Conservation (phyloP, 2,113 vertebrate genomes). For the Macquaria ambigua region DNA sequence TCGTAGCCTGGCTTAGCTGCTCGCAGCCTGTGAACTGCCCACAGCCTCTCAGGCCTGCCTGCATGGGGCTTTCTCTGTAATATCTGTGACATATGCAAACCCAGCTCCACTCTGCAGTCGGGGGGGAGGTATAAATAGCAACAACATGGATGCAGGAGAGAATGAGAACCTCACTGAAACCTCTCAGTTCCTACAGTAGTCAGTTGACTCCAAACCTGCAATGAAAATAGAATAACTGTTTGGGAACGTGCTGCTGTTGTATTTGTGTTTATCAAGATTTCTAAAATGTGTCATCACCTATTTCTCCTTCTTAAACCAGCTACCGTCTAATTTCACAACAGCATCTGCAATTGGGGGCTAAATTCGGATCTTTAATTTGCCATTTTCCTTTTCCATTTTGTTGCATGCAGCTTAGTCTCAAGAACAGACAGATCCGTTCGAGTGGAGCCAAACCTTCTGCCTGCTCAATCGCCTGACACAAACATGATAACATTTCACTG, state of each 20-base stretch:
- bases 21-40: constrained; percentile 59
- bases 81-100: constrained; percentile 74
- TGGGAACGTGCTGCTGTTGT: background rate
- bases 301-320: constrained; percentile 38
- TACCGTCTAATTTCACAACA: constrained; percentile 39
- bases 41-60: constrained; percentile 57
- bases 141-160: constrained; percentile 56
- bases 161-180: constrained; percentile 53
- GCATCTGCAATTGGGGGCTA: constrained; percentile 43
- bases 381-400: constrained; percentile 43
- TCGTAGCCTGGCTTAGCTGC: constrained; percentile 61
- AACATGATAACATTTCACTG: constrained; percentile 73
- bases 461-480: constrained; percentile 70
- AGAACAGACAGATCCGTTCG: constrained; percentile 54
- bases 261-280: constrained; percentile 49
- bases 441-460: constrained; percentile 71
- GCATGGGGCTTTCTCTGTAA: constrained; percentile 63
- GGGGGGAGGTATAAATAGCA: constrained; percentile 73
- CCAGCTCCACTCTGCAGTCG: constrained; percentile 60
- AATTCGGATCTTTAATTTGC: constrained; percentile 47
- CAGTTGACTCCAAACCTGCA: constrained; percentile 12
- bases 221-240: constrained; percentile 1
- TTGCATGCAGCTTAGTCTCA: constrained; percentile 48
- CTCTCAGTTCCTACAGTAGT: constrained; percentile 18
- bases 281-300: constrained; percentile 44